Base-by-base conservation (phyloP, 2,797 vertebrate genomes). In the Spinus pinus region DNA sequence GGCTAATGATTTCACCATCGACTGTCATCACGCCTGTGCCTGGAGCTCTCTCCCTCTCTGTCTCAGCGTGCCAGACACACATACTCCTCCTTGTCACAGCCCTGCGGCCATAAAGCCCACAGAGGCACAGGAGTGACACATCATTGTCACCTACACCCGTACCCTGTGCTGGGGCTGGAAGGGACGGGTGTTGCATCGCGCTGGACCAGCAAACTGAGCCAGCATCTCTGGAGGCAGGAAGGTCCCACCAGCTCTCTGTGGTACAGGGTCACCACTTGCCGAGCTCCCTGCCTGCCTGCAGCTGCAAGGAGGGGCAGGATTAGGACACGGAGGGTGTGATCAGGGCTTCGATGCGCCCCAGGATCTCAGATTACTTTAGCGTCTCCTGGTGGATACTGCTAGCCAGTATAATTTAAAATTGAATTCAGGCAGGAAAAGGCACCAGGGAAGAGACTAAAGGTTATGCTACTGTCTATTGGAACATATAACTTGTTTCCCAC, bases 351-450 rank as follows among this genome's bases (percentile, higher is more conserved):
- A 78, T 2, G 56, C 77, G 80, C 67, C 90, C 83, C 77, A 33
- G n/a, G 23, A 66, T 95, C 92, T 92, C 69, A 42, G 94, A 74
- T 95, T 92, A 67, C 88, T 93, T 88, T 85, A 95, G 92, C 92
- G 93, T 94, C 93, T 50, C 95, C 96, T 96, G 93, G 86, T 92
- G 96, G 94, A 84, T 90, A 42, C n/a, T 83, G 47, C 39, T 73
- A 85, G 94, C 33, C 81, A 87, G 64, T 67, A 80, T 80, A 24
- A 71, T 56, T 56, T 42, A n/a, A 93, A 90, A 18, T 51, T 56
- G 41, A 50, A 27, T 73, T 65, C 58, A 41, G 44, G 24, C 23
- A 73, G 41, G 62, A 53, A 77, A 73, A 62, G 23, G 58, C 10
- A 70, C 11, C 15, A 42, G 25, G 14, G 35, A 28, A 41, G 42